A percentile compares a stretch with the other conserved stretches of the same genome.
Conservation (phyloP, 2,888 invertebrate genomes). For the Germaria angustata region DNA sequence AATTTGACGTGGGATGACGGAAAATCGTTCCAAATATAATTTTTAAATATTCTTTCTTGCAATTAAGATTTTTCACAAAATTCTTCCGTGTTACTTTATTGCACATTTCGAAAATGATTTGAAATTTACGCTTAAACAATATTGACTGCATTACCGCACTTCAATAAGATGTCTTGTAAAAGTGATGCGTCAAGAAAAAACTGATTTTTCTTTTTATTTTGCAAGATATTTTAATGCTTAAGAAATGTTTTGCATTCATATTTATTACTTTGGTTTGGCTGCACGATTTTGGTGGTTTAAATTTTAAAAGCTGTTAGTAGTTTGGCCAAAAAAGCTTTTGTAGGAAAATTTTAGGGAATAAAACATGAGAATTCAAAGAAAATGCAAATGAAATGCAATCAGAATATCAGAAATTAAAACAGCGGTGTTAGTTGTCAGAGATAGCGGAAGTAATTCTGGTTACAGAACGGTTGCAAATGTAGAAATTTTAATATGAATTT, state of each 20-base stretch:
- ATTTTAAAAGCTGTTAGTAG: not conserved
- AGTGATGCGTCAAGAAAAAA: not conserved
- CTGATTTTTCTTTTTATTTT: not conserved
- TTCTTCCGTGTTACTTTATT: too few species aligned
- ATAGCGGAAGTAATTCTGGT: too few species aligned
- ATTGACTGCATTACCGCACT: not conserved
- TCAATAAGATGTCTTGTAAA: not conserved
- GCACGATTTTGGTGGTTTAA: not conserved
- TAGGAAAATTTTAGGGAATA: not conserved
- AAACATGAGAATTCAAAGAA: not conserved
- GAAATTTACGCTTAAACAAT: too few species aligned
- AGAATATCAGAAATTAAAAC: too few species aligned
- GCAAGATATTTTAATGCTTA: not conserved
- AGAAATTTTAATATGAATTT: too few species aligned
- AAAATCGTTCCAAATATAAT: too few species aligned
- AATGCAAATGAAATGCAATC: not conserved
- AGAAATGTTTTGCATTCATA: constrained; percentile 3
- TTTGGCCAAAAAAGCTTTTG: not conserved
- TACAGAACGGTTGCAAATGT: too few species aligned
- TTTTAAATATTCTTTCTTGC: too few species aligned
- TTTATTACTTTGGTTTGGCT: constrained; percentile 12
- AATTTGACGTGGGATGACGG: too few species aligned
- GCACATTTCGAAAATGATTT: too few species aligned
- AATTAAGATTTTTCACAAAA: too few species aligned
- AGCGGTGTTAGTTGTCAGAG: too few species aligned